A percentile compares a stretch with the other conserved stretches of the same genome.
Evolutionary conservation across 1,140 invertebrate genomes (phyloP).

Genomic region (Lordiphosa collinella): DNA sequence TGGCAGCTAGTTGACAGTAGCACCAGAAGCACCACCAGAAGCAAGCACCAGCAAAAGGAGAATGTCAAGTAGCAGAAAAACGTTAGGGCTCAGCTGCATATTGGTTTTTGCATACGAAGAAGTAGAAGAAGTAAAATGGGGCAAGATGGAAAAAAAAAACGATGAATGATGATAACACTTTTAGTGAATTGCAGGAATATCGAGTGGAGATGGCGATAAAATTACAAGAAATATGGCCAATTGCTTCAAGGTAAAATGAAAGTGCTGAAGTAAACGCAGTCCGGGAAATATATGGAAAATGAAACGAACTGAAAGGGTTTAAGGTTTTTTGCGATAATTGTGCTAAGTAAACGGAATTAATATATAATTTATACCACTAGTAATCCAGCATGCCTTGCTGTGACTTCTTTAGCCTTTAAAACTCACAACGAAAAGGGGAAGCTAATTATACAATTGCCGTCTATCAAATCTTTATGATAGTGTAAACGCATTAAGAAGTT

Average conservation of each 20-base stretch:
- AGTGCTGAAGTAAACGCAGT: conserved; percentile 5
- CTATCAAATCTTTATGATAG: too few relatives aligned
- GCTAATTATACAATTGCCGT: too few relatives aligned
- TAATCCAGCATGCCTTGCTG: too few relatives aligned
- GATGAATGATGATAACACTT: conserved; percentile 41
- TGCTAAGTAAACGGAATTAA: too few relatives aligned
- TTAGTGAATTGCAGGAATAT: conserved; percentile 33
- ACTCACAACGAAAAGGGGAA: too few relatives aligned
- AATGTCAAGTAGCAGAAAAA: conserved; percentile 13
- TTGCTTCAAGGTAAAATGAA: conserved; percentile 16
- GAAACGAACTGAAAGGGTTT: too few relatives aligned
- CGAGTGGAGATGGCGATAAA: conserved; percentile 37
- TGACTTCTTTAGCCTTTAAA: too few relatives aligned
- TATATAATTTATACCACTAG: too few relatives aligned
- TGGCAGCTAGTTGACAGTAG: conserved; percentile 24
- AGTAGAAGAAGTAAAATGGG: conserved; percentile 3
- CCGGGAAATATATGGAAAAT: too few relatives aligned
- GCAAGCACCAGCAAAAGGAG: conserved; percentile 1
- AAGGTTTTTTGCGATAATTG: too few relatives aligned
- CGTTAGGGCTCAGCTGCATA: conserved; percentile 25
- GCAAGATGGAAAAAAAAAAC: conserved; percentile 14
- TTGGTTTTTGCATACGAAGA: conserved; percentile 55
- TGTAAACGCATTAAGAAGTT: too few relatives aligned
- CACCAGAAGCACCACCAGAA: conserved; percentile 14
- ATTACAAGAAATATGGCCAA: conserved; percentile 42